Evolutionary conservation across 1,140 invertebrate genomes (phyloP).

Genomic region (Phortica variegata): DNA sequence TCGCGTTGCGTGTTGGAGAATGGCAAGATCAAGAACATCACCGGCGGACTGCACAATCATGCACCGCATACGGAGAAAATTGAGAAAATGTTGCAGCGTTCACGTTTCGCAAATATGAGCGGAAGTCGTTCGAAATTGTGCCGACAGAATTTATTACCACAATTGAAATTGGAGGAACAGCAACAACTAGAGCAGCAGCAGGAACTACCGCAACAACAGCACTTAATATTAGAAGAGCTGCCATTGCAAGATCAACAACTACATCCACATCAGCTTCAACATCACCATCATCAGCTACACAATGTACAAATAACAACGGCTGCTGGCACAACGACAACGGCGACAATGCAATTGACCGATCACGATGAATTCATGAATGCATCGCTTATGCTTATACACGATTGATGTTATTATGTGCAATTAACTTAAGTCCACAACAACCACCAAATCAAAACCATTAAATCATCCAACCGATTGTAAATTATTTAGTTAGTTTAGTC

Average conservation of each 20-base stretch:
- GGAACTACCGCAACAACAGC: too few species aligned
- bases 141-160: slow-evolving; percentile 16
- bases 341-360: slow-evolving; percentile 31
- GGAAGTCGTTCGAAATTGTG: slow-evolving; percentile 16
- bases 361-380: slow-evolving; percentile 35
- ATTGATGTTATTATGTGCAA: slow-evolving; percentile 24
- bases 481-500: too few species aligned
- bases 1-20: slow-evolving; percentile 51
- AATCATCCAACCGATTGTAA: too few species aligned
- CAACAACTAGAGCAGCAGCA: slow-evolving; percentile 13
- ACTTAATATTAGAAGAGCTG: too few species aligned
- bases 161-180: slow-evolving; percentile 16
- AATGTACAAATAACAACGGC: too few species aligned
- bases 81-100: slow-evolving; percentile 46
- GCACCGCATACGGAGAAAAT: slow-evolving; percentile 55
- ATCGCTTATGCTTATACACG: slow-evolving; percentile 39
- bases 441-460: too few species aligned
- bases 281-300: neutral
- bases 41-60: slow-evolving; percentile 52
- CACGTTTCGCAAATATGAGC: slow-evolving; percentile 31
- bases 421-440: too few species aligned
- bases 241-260: slow-evolving; percentile 6
- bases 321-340: slow-evolving; percentile 16
- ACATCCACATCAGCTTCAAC: neutral
- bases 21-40: slow-evolving; percentile 40